phyloP scores from a whole-genome alignment of 1,140 invertebrate species.

The Philotrypesis tridentata region DNA sequence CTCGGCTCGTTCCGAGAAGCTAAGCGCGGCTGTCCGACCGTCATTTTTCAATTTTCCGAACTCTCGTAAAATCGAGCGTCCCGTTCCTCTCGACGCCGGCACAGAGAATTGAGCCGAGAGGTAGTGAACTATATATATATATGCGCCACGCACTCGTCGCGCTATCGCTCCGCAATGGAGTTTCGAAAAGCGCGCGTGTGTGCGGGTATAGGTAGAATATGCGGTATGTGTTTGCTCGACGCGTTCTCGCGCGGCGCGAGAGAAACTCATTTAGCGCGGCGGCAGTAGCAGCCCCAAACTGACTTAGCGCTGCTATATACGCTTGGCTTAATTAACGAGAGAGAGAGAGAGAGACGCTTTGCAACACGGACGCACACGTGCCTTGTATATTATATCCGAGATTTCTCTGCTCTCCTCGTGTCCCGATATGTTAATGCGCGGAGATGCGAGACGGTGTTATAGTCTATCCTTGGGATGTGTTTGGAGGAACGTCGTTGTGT shows the following conservation, averaged over 20 bases:
- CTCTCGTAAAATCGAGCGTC: too few species aligned
- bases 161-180: not conserved
- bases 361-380: not conserved
- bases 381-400: not conserved
- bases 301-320: not conserved
- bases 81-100: too few species aligned
- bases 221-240: not conserved
- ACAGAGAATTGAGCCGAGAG: too few species aligned
- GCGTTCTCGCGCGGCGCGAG: not conserved
- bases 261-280: constrained; percentile 28
- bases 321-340: not conserved
- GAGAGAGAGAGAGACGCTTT: too few species aligned
- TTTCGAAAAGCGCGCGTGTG: not conserved
- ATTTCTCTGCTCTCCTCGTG: not conserved
- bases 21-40: too few species aligned
- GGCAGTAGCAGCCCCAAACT: not conserved
- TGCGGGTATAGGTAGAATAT: too few species aligned
- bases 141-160: too few species aligned
- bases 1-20: too few species aligned
- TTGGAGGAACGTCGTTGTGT: not conserved
- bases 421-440: not conserved
- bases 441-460: too few species aligned
- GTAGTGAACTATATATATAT: too few species aligned
- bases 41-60: too few species aligned
- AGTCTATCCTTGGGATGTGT: not conserved